Base-by-base conservation (phyloP, 2,113 vertebrate genomes). In the Blennius ocellaris region DNA sequence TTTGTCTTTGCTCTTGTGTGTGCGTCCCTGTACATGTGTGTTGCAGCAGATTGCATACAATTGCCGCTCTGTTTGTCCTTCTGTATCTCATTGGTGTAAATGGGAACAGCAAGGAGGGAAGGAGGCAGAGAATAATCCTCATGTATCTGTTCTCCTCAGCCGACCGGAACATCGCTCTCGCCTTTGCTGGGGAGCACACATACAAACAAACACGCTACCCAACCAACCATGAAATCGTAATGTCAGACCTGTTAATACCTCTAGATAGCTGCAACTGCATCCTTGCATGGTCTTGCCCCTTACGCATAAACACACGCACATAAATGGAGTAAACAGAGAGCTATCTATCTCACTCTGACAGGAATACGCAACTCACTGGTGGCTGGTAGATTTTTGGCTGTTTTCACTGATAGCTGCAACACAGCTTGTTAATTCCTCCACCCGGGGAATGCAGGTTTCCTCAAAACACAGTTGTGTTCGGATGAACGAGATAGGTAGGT, bases 211-310 rank as follows among this genome's bases (percentile, higher is more conserved):
- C 56, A 5, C 40, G 51, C 58, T 43, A 73, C 53, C 72, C 87
- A 86, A 50, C 82, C 80, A 88, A 86, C 80, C 90, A 64, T 91
- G 89, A 94, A 94, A 94, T 93, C 77, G 49, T 89, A 86, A 92
- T 89, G 87, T 89, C 81, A 88, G 87, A 85, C 85, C 87, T 85
- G 81, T 85, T 91, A 92, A 92, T 90, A 78, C 73, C 85, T 81
- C 52, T 49, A 85, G 90, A 92, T 90, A 92, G 82, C 43, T 30
- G 49, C 73, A 51, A 79, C 74, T 15, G 56, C 57, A 65, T 78
- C 76, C 54, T 68, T 68, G 67, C 65, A 14, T 81, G 68, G 71
- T 58, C 74, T 80, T 67, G 71, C 58, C 45, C 39, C 43, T 56
- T 53, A 53, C 47, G 64, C 70, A 58, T 38, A 61, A 68, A 83